Base-by-base conservation (phyloP, 1,140 invertebrate species). In the Drosophila funebris region DNA sequence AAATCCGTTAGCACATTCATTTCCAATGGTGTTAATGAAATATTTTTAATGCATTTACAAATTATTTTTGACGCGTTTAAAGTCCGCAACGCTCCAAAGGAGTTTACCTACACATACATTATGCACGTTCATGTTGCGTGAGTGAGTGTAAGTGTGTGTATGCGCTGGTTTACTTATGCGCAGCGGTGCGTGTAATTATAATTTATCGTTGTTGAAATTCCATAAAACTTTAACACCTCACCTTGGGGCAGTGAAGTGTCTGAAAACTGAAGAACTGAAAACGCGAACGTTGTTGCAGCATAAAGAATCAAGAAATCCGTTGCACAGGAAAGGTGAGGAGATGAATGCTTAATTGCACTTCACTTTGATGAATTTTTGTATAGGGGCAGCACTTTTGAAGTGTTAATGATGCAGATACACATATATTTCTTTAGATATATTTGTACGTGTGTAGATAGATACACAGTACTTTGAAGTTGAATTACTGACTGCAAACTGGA, bases 161-260 rank as follows among this genome's bases (percentile, higher is more conserved):
- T 50, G 18, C 16, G 58, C 18, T 54, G 70, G 52, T 60, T 73
- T 62, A 78, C 66, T 67, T 78, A 78, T 76, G 77, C 72, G 27
- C 73, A 64, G 63, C 48, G 41, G 50, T 76, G 73, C 69, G 73
- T 77, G 69, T 81, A 81, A 81, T 81, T 81, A 81, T 81, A 81
- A 81, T 81, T 81, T 81, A 81, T 81, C 73, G 69, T 69, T 81
- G 69, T 77, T 73, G 78, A 76, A 81, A 81, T 81, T 81, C 73
- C 62, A 76, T 81, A 76, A 81, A 81, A 81, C 62, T 81, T 81
- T 81, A 76, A 81, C 78, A 76, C 78, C 73, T 76, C 57, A 73
- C 73, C 78, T 76, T 81, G 43, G 72, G 48, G 46, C 37, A 53
- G 20, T 56, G 68, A 53, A 76, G 73, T 63, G 29, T 44, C 22